Evolutionary conservation across 2,113 vertebrate genomes (phyloP).

Genomic region (Ursus arctos): DNA sequence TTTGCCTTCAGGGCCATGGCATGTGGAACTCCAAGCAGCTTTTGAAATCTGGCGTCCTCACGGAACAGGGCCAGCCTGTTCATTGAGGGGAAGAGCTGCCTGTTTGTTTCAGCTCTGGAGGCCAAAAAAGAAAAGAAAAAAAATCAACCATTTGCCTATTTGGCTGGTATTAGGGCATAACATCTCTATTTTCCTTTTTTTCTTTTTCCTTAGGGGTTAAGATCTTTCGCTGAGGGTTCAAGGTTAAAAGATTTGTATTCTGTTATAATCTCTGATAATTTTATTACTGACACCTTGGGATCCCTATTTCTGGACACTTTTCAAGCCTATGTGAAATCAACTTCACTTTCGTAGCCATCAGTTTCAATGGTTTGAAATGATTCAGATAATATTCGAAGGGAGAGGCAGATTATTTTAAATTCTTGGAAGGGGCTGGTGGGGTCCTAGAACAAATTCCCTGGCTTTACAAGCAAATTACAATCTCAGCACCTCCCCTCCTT

Average conservation of each 20-base stretch:
- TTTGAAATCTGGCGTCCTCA: constrained; percentile 37
- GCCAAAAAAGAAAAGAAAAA: not conserved
- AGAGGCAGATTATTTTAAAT: constrained; percentile 8
- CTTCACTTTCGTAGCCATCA: not conserved
- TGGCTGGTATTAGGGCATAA: not conserved
- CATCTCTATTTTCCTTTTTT: not conserved
- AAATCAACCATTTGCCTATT: constrained; percentile 1
- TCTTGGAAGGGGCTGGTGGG: not conserved
- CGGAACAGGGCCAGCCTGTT: constrained; percentile 49
- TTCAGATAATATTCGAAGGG: constrained; percentile 10
- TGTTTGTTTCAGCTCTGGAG: not conserved
- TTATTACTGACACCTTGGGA: not conserved
- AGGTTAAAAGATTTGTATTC: constrained; percentile 21
- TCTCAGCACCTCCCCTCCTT: not conserved
- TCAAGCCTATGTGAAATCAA: not conserved
- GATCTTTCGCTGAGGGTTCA: not conserved
- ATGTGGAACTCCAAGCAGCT: not conserved
- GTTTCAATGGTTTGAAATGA: constrained; percentile 18
- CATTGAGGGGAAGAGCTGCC: not conserved
- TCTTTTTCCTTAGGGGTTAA: not conserved
- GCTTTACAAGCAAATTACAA: constrained; percentile 52
- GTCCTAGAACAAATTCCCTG: not conserved
- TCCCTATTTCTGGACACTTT: not conserved
- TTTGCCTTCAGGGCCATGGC: constrained; percentile 15
- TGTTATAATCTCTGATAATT: constrained; percentile 13